Base-by-base conservation (phyloP, 2,888 invertebrate genomes). In the Lissonota sp. region DNA sequence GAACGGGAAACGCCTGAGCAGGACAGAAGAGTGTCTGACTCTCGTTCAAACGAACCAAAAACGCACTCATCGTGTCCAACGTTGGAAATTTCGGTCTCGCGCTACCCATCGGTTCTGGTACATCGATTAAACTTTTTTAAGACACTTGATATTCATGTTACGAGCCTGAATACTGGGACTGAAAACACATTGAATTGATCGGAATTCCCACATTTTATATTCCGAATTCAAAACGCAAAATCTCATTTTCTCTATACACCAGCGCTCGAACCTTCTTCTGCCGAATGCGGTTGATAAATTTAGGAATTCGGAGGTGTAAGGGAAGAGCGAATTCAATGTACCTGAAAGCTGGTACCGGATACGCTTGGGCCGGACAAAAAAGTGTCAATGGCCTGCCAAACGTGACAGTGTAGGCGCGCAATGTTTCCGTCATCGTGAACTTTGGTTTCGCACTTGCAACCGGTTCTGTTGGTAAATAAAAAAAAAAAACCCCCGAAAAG, bases 301-400 rank as follows among this genome's bases (percentile, higher is more conserved):
- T 26, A 26, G 26, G 26, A 26, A 26, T 26, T 26, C 3, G 26
- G 26, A 3, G 26, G 26, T 26, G 26, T 26, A 26, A 26, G n/a
- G n/a, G n/a, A n/a, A 42, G n/a, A 4, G 3, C 39, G 7, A 5
- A 49, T 49, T 16, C 5, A n/a, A 64, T 73, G 62, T 95, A 96
- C 95, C 96, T 95, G 94, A 95, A 95, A 91, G 93, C 94, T 90
- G 96, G 95, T 91, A 94, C 94, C 84, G 96, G 96, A 93, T 94
- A 96, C 51, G 95, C 95, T 93, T 96, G 96, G 77, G 95, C 95
- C 64, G 95, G 95, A 90, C 96, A 96, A 86, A 95, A 93, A 83
- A 96, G 93, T 71, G 95, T 94, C 83, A 95, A 88, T 79, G 92
- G 79, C 75, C 64, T 63, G 66, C 73, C 75, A 73, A 74, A 82